Evolutionary conservation across 2,888 invertebrate genomes (phyloP), one percentile per base, ranked within the genome.

Genomic region (Schrankia costaestrigalis): DNA sequence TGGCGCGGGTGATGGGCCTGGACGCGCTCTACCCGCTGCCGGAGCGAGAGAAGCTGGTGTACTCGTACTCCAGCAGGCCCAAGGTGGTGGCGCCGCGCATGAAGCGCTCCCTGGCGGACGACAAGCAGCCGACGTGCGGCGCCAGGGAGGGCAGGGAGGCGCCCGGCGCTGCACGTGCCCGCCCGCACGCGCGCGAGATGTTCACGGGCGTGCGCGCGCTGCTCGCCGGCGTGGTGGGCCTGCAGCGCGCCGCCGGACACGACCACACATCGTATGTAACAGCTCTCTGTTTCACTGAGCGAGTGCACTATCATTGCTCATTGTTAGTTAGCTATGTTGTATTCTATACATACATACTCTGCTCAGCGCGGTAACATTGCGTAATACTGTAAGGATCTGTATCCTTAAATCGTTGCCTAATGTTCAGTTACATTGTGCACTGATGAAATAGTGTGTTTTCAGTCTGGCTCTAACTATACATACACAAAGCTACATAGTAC

Each of bases 61-160:
- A 92, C 65, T 91, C 92, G 23, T 93, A 91, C 67, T 88, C 91
- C 15, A 93, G 92, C 67, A 89, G 89, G 55, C 93, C 93, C 2
- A 79, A 90, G 51, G 89, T 90, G 18, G 75, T 91, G 19, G 66
- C 71, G 9, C 50, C 69, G 11, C 67, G 77, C 2, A 22, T 52
- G 14, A 65, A 59, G 33, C 70, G 71, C 1, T 54, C 64, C 1
- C 28, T 52, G 3, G 31, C 41, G 2, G 68, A 60, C 24, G 62
- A 46, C 27, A 62, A 58, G 14, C 50, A 50, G 37, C 23, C 33
- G 56, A 9, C 35, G 48, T 3, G 45, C 8, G 59, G 2, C 50
- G 53, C 21, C 65, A 75, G 14, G 64, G 70, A 8, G 72, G 71
- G 6, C 71, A 73, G 31, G 67, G 78, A 31, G 44, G 54, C 36